Percentiles rank a stretch among this genome's conserved stretches.
These are phyloP conservation scores for Drosophila pallidifrons DNA, from an alignment of 1,140 invertebrate genomes.

Conservation along the genomic window DNA sequence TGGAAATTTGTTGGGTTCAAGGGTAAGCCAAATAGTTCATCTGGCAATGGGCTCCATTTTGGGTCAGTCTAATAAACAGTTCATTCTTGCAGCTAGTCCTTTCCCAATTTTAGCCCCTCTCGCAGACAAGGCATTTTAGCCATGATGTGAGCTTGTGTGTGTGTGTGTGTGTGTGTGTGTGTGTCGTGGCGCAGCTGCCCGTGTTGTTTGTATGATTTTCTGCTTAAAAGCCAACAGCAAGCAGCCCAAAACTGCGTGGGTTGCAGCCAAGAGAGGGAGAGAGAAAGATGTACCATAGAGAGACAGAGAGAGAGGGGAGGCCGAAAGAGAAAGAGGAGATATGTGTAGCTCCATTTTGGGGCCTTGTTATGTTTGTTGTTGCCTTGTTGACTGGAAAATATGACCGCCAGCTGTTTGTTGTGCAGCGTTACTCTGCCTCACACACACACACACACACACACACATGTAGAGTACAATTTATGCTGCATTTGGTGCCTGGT, in stretches of 20 bases:
- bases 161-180: conserved; percentile 2
- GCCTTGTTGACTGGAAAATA: conserved; percentile 80
- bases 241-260: conserved; percentile 45
- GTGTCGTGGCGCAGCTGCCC: conserved; percentile 30
- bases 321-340: conserved; percentile 6
- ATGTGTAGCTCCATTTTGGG: conserved; percentile 26
- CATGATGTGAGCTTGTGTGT: too few relatives aligned
- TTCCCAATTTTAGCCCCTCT: background rate
- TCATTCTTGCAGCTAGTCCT: conserved; percentile 15
- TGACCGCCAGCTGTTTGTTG: conserved; percentile 78
- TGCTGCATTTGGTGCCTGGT: conserved; percentile 29
- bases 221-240: conserved; percentile 73
- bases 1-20: conserved; percentile 20
- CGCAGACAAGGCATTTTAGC: too few relatives aligned
- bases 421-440: conserved; percentile 28
- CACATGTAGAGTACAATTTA: conserved; percentile 42
- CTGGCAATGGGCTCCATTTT: conserved; percentile 57
- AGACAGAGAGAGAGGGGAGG: background rate
- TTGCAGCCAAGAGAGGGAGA: background rate
- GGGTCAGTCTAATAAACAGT: conserved; percentile 76
- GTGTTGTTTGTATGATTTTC: conserved; percentile 65
- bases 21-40: conserved; percentile 48
- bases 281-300: background rate
- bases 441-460: conserved; percentile 15
- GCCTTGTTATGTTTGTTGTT: conserved; percentile 73